phyloP scores from a whole-genome alignment of 2,113 vertebrate species.

The Suricata suricatta region DNA sequence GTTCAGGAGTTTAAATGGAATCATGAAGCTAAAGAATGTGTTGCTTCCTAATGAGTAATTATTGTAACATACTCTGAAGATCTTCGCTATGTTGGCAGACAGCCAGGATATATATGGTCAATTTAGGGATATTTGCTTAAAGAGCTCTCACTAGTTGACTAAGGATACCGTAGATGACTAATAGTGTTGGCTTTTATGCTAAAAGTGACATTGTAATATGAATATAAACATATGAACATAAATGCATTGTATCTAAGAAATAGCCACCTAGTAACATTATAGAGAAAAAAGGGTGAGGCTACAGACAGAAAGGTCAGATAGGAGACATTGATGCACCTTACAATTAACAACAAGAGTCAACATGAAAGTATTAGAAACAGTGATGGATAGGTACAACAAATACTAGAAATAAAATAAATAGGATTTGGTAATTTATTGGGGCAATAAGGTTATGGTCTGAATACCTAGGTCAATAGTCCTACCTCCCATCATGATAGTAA shows the following conservation, averaged over 20 bases:
- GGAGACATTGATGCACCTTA: background rate
- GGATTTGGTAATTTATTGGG: background rate
- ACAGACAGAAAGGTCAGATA: background rate
- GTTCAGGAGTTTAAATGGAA: background rate
- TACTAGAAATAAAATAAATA: background rate
- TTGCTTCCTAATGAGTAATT: background rate
- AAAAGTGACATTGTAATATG: background rate
- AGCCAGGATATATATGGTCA: background rate
- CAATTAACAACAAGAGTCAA: background rate
- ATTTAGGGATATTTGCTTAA: background rate
- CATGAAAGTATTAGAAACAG: background rate
- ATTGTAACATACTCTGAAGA: background rate
- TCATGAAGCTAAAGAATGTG: background rate
- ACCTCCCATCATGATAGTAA: background rate
- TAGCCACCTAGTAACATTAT: background rate
- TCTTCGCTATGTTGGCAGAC: background rate
- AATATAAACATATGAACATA: background rate
- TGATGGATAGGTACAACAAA: background rate
- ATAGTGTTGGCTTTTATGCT: background rate
- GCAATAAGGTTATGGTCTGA: background rate
- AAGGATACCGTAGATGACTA: background rate
- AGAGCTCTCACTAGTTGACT: background rate
- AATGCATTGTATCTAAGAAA: background rate
- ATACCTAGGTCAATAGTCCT: background rate
- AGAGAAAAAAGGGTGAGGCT: background rate